phyloP scores from a whole-genome alignment of 2,113 vertebrate species.

The Elachura formosa region DNA sequence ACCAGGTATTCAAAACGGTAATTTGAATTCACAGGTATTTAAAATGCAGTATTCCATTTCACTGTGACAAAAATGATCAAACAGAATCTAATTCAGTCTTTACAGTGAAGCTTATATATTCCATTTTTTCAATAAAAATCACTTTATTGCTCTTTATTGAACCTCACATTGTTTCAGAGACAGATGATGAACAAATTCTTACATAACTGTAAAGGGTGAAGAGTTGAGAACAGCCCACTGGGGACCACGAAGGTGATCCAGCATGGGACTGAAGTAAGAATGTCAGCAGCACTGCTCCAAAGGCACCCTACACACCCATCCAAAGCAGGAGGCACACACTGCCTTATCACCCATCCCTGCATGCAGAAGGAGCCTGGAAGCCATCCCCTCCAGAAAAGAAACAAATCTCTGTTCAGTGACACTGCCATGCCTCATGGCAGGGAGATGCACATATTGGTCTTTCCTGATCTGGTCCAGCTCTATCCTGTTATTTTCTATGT shows the following conservation, averaged over 20 bases:
- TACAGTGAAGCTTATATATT: neutral
- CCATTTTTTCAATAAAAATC: neutral
- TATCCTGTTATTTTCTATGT: neutral
- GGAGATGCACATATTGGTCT: neutral
- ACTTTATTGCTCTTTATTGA: rapidly evolving
- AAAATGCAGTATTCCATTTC: neutral
- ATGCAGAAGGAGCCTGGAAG: neutral
- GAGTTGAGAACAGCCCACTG: neutral
- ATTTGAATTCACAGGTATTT: too few relatives aligned
- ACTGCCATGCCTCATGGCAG: neutral
- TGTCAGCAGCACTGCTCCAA: neutral
- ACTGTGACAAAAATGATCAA: neutral
- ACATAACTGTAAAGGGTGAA: neutral
- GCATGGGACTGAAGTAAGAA: neutral
- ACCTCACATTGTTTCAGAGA: neutral
- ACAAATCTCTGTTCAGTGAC: neutral
- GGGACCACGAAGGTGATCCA: rapidly evolving
- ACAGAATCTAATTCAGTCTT: neutral
- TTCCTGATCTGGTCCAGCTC: neutral
- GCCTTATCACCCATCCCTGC: neutral
- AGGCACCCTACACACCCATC: neutral
- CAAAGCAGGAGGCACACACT: rapidly evolving
- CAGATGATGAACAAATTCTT: neutral
- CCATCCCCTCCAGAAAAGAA: neutral
- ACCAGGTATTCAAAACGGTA: too few relatives aligned